Percentiles rank a stretch among this genome's conserved stretches.
phyloP scores from a whole-genome alignment of 2,113 vertebrate species.

The Peucedramus taeniatus region DNA sequence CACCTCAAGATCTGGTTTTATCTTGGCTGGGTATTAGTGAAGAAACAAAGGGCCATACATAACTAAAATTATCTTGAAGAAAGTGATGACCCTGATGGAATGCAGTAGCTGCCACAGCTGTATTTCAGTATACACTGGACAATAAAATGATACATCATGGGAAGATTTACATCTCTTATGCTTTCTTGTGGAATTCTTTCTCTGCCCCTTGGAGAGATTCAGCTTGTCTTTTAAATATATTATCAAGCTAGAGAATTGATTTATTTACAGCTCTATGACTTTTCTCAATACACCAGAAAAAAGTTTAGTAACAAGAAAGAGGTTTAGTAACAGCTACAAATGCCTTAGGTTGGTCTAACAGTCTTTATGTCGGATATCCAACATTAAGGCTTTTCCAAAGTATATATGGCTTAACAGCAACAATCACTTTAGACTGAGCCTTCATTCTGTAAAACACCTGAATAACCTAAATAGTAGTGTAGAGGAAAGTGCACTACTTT shows the following conservation, averaged over 20 bases:
- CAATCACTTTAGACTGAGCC: background rate
- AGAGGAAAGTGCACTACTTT: background rate
- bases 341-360: background rate
- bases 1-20: background rate
- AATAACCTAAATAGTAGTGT: background rate
- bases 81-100: constrained; percentile 8
- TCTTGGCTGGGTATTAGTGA: background rate
- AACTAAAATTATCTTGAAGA: constrained; percentile 32
- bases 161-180: background rate
- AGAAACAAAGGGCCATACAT: constrained; percentile 30
- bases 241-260: background rate
- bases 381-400: background rate
- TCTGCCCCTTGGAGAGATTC: background rate
- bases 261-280: background rate
- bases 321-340: background rate
- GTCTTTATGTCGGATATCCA: background rate
- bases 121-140: background rate
- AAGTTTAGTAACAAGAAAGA: background rate
- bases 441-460: background rate
- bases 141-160: background rate
- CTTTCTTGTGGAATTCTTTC: background rate
- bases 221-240: background rate
- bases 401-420: background rate
- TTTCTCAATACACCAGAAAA: background rate
- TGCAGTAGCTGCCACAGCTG: background rate